Evolutionary conservation across 2,113 vertebrate species (phyloP), one percentile per base, ranked within the genome.

Genomic region (Channa maculata): DNA sequence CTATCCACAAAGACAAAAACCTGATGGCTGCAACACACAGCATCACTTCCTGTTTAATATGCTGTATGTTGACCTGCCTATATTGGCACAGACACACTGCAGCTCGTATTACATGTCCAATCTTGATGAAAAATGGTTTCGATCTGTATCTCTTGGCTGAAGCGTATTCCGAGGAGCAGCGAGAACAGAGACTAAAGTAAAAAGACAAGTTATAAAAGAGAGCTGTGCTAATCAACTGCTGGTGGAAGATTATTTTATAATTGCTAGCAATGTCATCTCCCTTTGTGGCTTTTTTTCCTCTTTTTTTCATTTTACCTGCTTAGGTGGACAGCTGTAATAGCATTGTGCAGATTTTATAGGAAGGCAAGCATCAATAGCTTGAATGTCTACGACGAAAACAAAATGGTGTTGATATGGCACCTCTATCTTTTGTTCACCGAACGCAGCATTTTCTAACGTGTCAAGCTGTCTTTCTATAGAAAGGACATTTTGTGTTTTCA

Each of bases 121-220:
- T 15, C 6, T 33, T 24, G 52, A 60, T 82, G 85, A 86, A 60
- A 83, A 82, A 86, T 79, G 46, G 65, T 52, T 79, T 67, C 68
- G 80, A 82, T 88, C 64, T 67, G 52, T 52, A 39, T 66, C 72
- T 77, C 58, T 63, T 54, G 79, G 77, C 63, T 54, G 51, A 41
- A 36, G 55, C 54, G 33, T 60, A 55, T 83, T 62, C 65, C 50
- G 48, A 63, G 59, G 24, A 75, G 65, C 58, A 55, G 53, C 6
- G 45, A 38, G 61, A 79, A 57, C 59, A 48, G 57, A 52, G 61
- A 74, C 48, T 71, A 45, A 52, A 83, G 51, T 63, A 79, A 79
- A 53, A 54, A 74, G 86, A 83, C 73, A 84, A 62, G 74, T 80
- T 75, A 85, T 70, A 67, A 87, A 82, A 74, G 61, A 60, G 64